phyloP scores from a whole-genome alignment of 30 jellyfish, hydroid and myxozoan species.

The Rhopilema esculentum region DNA sequence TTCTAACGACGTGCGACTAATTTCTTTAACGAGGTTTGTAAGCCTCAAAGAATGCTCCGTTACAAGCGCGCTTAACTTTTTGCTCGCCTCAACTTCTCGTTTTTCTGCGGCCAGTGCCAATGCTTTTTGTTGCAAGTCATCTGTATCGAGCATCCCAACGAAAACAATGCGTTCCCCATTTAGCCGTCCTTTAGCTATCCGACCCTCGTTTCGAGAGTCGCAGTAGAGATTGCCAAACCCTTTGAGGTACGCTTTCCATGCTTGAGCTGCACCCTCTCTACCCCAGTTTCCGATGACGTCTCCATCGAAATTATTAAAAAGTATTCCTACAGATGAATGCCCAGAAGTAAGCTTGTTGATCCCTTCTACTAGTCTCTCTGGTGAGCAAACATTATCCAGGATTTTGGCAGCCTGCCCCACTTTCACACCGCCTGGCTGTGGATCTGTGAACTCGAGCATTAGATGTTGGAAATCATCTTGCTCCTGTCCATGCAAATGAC shows the following conservation, averaged over 20 bases:
- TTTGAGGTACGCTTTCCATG: slow-evolving; percentile 34
- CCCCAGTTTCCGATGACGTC: slow-evolving; percentile 49
- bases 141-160: slow-evolving; percentile 15
- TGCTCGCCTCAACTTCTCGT: slow-evolving; percentile 6
- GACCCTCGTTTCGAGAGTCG: background rate
- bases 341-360: background rate
- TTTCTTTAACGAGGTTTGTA: slow-evolving; percentile 2
- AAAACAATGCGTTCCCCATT: slow-evolving; percentile 21
- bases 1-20: background rate
- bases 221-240: slow-evolving; percentile 39
- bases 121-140: slow-evolving; percentile 29
- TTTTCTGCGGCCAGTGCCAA: background rate
- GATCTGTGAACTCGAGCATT: slow-evolving; percentile 4
- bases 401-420: slow-evolving; percentile 22
- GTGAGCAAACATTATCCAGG: background rate
- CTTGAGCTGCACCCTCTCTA: slow-evolving; percentile 27
- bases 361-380: background rate
- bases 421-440: slow-evolving; percentile 44
- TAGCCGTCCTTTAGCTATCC: background rate
- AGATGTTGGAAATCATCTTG: background rate
- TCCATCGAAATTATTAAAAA: slow-evolving; percentile 33
- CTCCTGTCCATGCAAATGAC: background rate
- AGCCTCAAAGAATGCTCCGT: slow-evolving; percentile 27
- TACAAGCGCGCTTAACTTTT: slow-evolving; percentile 8
- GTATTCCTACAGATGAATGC: slow-evolving; percentile 13